Conservation (phyloP, 2,888 invertebrate genomes). For the Andrena camellia region DNA sequence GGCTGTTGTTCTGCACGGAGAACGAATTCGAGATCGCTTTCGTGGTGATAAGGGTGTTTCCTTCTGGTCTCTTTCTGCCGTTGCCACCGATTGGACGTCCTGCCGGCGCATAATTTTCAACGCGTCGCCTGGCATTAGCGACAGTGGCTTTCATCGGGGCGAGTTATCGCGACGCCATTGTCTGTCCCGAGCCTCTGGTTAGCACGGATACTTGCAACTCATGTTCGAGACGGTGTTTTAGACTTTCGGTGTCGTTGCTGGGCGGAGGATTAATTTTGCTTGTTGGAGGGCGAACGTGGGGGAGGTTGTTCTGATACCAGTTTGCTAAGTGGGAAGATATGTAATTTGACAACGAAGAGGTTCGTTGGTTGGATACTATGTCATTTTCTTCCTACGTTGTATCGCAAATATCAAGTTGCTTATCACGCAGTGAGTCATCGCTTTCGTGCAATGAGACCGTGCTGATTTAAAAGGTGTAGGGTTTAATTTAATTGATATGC, state of each 20-base stretch:
- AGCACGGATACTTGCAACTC: background rate
- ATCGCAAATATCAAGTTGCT: background rate
- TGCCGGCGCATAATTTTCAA: slow-evolving; percentile 16
- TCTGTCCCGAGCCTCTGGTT: slow-evolving; percentile 21
- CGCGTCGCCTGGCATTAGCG: slow-evolving; percentile 7
- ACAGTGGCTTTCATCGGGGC: slow-evolving; percentile 12
- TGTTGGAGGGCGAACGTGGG: no score
- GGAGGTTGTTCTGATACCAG: no score
- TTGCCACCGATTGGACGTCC: background rate
- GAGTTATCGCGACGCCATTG: slow-evolving; percentile 27
- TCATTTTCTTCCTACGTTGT: background rate
- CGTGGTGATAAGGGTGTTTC: slow-evolving; percentile 38
- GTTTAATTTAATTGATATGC: no score
- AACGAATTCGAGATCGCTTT: slow-evolving; percentile 49
- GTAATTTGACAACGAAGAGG: no score
- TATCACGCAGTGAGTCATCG: slow-evolving; percentile 24
- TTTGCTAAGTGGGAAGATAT: no score
- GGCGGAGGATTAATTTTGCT: no score
- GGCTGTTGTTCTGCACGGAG: slow-evolving; percentile 21
- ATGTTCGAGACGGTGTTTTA: no score
- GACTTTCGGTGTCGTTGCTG: background rate
- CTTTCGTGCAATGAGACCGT: background rate
- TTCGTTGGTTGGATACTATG: background rate
- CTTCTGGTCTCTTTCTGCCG: background rate
- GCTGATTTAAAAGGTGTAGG: background rate